Percentiles rank a stretch among this genome's conserved stretches.
phyloP scores from a whole-genome alignment of 2,888 invertebrate species.

The Andrena minutula region DNA sequence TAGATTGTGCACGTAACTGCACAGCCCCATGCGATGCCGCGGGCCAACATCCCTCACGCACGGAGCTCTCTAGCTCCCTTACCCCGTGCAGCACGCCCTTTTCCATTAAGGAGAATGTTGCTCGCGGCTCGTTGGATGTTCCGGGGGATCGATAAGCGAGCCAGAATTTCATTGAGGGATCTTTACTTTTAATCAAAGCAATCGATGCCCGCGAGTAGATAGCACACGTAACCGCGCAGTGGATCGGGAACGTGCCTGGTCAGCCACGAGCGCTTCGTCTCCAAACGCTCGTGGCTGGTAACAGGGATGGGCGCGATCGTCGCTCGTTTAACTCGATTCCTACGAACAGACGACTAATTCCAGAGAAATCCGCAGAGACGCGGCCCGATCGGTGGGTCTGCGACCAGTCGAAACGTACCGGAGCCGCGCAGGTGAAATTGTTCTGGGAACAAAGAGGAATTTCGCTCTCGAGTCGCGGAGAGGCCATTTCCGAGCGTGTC shows the following conservation, averaged over 20 bases:
- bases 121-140: not conserved
- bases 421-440: constrained; percentile 8
- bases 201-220: constrained; percentile 20
- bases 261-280: not conserved
- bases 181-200: constrained; percentile 35
- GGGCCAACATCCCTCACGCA: constrained; percentile 12
- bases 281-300: not conserved
- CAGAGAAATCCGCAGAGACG: not conserved
- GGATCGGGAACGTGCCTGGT: constrained; percentile 35
- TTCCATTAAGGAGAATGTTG: constrained; percentile 2
- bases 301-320: not conserved
- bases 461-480: constrained; percentile 16
- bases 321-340: not conserved
- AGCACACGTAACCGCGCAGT: constrained; percentile 8
- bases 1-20: constrained; percentile 16
- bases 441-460: constrained; percentile 3
- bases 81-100: too few relatives aligned
- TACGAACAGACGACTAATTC: too few relatives aligned
- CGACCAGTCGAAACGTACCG: not conserved
- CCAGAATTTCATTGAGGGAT: constrained; percentile 33
- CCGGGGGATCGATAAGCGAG: not conserved
- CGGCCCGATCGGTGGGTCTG: not conserved
- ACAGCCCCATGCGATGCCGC: not conserved
- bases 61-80: not conserved
- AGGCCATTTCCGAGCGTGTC: constrained; percentile 20